phyloP scores from a whole-genome alignment of 2,888 invertebrate species.

The Euplagia quadripunctaria region DNA sequence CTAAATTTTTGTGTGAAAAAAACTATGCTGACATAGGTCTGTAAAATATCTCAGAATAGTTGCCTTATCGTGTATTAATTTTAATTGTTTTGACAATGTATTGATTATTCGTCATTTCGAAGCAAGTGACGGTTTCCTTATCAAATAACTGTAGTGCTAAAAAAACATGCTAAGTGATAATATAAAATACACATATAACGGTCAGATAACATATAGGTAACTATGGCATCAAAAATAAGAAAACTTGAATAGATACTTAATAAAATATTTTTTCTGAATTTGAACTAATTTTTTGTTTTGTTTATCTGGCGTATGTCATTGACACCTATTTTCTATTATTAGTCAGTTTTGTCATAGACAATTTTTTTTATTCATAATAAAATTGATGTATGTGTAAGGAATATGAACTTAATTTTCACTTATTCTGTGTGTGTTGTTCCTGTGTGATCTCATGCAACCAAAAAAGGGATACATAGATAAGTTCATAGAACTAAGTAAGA shows the following conservation, averaged over 20 bases:
- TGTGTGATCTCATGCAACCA: conserved; percentile 45
- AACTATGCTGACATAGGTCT: conserved; percentile 1
- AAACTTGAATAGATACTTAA: neutral
- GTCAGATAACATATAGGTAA: neutral
- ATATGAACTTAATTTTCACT: conserved; percentile 16
- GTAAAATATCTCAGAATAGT: neutral
- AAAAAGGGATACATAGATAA: conserved; percentile 17
- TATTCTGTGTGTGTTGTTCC: conserved; percentile 21
- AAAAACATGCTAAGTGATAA: conserved; percentile 1
- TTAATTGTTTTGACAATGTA: neutral
- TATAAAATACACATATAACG: neutral
- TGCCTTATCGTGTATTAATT: neutral
- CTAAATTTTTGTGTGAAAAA: conserved; percentile 23
- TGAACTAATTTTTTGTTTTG: neutral
- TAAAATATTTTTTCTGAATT: neutral
- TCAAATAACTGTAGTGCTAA: neutral
- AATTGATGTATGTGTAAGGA: conserved; percentile 36
- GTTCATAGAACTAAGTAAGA: neutral
- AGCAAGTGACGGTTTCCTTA: neutral
- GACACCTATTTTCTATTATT: neutral
- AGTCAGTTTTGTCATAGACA: conserved; percentile 3
- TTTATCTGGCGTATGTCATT: neutral
- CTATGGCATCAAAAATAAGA: neutral
- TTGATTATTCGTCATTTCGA: neutral
- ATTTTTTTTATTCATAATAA: neutral